These are phyloP conservation scores for Eilema caniola DNA, from an alignment of 2,888 invertebrate genomes.

Conservation along the genomic window DNA sequence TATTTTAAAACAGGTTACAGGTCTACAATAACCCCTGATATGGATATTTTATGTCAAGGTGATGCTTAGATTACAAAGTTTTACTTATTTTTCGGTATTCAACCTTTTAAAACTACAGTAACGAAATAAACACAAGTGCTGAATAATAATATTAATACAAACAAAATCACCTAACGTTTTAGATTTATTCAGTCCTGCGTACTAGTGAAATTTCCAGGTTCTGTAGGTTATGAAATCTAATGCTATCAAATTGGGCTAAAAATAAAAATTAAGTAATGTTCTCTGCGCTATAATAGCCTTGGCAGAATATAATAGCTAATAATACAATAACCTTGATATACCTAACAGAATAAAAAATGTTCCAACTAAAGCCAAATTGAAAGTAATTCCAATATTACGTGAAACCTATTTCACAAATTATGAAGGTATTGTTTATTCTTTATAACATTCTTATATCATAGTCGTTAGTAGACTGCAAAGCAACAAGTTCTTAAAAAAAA, in stretches of 20 bases:
- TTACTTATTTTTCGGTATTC: too few relatives aligned
- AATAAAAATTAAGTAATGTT: background rate
- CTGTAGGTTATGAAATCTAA: too few relatives aligned
- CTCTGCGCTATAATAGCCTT: background rate
- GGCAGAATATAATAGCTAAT: background rate
- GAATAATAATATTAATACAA: too few relatives aligned
- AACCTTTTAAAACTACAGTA: too few relatives aligned
- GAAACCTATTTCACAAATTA: background rate
- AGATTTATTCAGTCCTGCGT: too few relatives aligned
- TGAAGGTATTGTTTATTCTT: background rate
- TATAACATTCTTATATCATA: background rate
- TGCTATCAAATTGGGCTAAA: background rate
- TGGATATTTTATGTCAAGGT: background rate
- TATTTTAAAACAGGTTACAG: too few relatives aligned
- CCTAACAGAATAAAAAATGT: background rate
- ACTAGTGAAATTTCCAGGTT: too few relatives aligned
- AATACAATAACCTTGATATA: background rate
- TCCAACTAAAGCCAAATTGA: background rate
- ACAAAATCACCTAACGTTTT: too few relatives aligned
- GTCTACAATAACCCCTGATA: too few relatives aligned
- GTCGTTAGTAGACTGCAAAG: background rate
- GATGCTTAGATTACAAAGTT: too few relatives aligned
- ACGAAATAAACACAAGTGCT: too few relatives aligned
- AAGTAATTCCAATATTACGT: too few relatives aligned
- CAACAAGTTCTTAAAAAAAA: conserved; percentile 10